phyloP scores from a whole-genome alignment of 1,140 invertebrate genomes.

The Drosophila quadrilineata region DNA sequence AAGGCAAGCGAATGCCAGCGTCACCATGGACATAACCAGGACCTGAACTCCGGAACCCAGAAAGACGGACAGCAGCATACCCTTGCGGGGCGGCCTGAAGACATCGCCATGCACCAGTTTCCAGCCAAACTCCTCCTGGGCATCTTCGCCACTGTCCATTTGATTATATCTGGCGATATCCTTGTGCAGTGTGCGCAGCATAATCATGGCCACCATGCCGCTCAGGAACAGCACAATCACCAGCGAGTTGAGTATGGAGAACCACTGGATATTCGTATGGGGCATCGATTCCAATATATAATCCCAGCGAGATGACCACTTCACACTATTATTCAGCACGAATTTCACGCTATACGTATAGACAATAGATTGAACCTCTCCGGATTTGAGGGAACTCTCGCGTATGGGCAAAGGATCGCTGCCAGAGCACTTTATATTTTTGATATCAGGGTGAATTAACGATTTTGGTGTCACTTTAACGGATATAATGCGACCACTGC shows the following conservation, averaged over 20 bases:
- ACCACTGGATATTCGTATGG: constrained; percentile 99
- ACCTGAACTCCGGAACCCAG: constrained; percentile 98
- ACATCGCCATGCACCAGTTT: constrained; percentile 98
- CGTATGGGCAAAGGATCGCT: constrained; percentile 87
- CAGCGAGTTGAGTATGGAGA: constrained; percentile 95
- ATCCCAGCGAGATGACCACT: constrained; percentile 99
- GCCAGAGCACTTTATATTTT: constrained; percentile 83
- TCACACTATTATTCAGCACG: constrained; percentile 90
- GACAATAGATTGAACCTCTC: constrained; percentile 86
- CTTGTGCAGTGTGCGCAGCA: constrained; percentile 97
- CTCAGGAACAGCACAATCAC: constrained; percentile 95
- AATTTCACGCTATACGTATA: constrained; percentile 96
- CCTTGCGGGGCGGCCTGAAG: constrained; percentile 96
- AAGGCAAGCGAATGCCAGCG: constrained; percentile 96
- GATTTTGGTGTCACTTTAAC: constrained; percentile 90
- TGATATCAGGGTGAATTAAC: constrained; percentile 85
- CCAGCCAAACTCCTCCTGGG: constrained; percentile 99
- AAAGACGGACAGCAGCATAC: constrained; percentile 97
- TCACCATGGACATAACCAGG: constrained; percentile 88
- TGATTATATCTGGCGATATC: constrained; percentile 99
- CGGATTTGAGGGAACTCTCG: constrained; percentile 81
- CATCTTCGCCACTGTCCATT: constrained; percentile 97
- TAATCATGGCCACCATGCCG: constrained; percentile 99
- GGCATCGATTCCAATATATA: constrained; percentile 99
- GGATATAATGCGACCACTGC: constrained; percentile 95